phyloP scores from a whole-genome alignment of 23 tunicate genomes.

The Trididemnum miniatum region DNA sequence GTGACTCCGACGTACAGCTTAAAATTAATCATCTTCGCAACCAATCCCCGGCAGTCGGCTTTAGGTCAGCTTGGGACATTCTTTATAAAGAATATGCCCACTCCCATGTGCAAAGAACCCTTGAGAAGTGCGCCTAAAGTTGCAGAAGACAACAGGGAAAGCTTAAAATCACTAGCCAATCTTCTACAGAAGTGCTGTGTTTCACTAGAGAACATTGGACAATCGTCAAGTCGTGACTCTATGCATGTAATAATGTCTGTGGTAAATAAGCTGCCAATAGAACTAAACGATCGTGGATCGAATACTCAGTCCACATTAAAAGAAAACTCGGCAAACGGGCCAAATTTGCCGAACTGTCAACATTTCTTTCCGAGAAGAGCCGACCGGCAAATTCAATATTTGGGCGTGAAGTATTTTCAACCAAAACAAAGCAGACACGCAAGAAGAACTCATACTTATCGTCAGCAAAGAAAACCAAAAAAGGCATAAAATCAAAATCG shows the following conservation, averaged over 20 bases:
- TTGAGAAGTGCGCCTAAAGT: constrained; percentile 1
- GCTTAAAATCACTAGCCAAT: background rate
- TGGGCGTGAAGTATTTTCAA: background rate
- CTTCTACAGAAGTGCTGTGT: background rate
- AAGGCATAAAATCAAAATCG: no score
- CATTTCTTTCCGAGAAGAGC: background rate
- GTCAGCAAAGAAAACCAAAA: no score
- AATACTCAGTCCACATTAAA: constrained; percentile 3
- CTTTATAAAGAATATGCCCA: constrained; percentile 24
- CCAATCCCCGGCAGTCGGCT: background rate
- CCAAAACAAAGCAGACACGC: background rate
- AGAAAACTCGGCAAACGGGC: background rate
- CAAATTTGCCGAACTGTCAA: background rate
- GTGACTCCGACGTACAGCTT: background rate
- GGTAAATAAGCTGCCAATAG: background rate
- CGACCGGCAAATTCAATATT: constrained; percentile 4
- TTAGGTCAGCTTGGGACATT: constrained; percentile 3
- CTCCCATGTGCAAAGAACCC: constrained; percentile 15
- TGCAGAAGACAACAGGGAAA: background rate
- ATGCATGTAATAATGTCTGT: constrained; percentile 18
- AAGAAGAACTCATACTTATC: background rate
- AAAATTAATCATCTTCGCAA: background rate
- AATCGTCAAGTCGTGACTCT: constrained; percentile 15
- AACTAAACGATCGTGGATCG: background rate
- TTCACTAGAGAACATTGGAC: background rate